Evolutionary conservation across 2,113 vertebrate genomes (phyloP).

Genomic region (Ailuropoda melanoleuca): DNA sequence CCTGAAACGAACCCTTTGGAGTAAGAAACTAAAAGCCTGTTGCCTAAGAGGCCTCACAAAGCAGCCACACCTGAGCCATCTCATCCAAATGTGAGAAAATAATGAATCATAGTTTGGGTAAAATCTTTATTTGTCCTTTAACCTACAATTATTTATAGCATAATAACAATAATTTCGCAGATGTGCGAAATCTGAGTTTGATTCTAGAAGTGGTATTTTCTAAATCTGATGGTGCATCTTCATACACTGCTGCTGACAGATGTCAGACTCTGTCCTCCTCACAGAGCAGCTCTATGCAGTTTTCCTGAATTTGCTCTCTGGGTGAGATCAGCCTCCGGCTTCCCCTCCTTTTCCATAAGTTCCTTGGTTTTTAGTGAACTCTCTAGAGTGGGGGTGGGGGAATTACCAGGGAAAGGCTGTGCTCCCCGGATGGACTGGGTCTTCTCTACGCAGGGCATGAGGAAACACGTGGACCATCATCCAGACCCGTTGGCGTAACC

Average conservation of each 20-base stretch:
- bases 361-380: neutral
- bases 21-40: neutral
- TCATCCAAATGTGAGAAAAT: neutral
- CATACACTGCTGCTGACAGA: too few relatives aligned
- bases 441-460: neutral
- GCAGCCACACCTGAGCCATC: neutral
- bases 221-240: too few relatives aligned
- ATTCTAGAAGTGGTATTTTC: neutral
- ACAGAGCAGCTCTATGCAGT: neutral
- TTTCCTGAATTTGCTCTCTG: neutral
- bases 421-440: neutral
- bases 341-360: neutral
- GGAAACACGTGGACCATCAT: fast-evolving
- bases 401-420: neutral
- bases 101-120: neutral
- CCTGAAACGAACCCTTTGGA: neutral
- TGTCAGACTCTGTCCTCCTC: neutral
- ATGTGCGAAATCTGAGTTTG: neutral
- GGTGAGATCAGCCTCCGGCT: neutral
- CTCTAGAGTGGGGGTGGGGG: neutral
- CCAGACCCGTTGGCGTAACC: neutral
- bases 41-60: neutral
- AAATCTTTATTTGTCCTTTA: neutral
- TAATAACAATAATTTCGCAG: neutral
- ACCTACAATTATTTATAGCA: neutral